Evolutionary conservation across 2,888 invertebrate species (phyloP), one percentile per base, ranked within the genome.

Genomic region (Octonoba sinensis): DNA sequence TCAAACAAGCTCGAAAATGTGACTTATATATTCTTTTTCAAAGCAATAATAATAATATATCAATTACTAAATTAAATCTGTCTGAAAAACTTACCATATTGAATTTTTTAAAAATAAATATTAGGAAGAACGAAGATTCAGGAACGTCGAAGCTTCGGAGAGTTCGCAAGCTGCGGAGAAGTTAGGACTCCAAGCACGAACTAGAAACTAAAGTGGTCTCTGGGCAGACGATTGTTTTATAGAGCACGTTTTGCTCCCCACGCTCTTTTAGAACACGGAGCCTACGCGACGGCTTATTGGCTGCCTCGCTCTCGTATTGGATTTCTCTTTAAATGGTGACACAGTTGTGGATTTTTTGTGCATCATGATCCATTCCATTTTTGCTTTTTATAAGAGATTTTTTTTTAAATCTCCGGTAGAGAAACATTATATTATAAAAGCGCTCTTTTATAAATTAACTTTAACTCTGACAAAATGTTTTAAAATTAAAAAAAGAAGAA

Each of bases 151-250:
- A 54, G 22, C n/a, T 36, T 54, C 24, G 13, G 27, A 54, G 16
- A 22, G 78, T 79, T 79, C 79, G 79, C 62, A 20, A 24, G 69
- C 65, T 22, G 13, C 36, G 81, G 81, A 82, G 81, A 62, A 51
- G 69, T 54, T 51, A 82, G 65, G 81, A 67, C 81, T 82, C 81
- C 81, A 57, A 65, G 74, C 81, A 75, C 74, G 81, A 82, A 82
- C 73, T 54, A 20, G 20, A 56, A 2, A 49, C 22, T 24, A 70
- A 49, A 82, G 36, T 44, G 27, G 15, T 13, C 44, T n/a, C 46
- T n/a, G 36, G 44, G 15, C 46, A 44, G 65, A 18, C 20, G 24
- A 46, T 13, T 60, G 65, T 65, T 75, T 82, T 82, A 82, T 82
- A 82, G 70, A 70, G 16, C 49, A 44, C n/a, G 47, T 44, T 44